phyloP scores from a whole-genome alignment of 2,888 invertebrate species.

The Rhaphigaster nebulosa region DNA sequence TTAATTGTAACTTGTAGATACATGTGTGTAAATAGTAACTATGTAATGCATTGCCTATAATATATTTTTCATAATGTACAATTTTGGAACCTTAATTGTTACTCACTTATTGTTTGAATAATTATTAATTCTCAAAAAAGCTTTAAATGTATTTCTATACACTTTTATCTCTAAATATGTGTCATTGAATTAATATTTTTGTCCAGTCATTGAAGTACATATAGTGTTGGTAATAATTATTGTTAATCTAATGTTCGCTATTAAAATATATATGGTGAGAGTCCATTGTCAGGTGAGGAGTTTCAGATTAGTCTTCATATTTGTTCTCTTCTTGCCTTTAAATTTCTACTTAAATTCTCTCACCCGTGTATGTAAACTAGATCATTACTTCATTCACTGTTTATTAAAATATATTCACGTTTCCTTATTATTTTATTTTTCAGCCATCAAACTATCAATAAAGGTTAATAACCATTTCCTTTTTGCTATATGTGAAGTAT shows the following conservation, averaged over 20 bases:
- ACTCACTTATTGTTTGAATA: neutral
- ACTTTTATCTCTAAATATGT: neutral
- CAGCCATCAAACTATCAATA: neutral
- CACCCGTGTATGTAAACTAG: neutral
- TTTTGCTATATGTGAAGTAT: neutral
- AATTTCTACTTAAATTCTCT: neutral
- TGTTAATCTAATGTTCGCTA: neutral
- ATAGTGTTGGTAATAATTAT: neutral
- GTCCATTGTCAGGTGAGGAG: neutral
- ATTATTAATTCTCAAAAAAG: neutral
- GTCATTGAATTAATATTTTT: neutral
- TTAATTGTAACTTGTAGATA: conserved; percentile 10
- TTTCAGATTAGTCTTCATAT: neutral
- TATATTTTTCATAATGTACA: neutral
- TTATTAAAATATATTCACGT: neutral
- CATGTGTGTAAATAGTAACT: neutral
- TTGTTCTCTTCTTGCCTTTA: neutral
- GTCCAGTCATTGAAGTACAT: neutral
- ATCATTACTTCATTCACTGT: neutral
- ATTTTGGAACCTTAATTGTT: neutral
- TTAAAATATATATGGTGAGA: neutral
- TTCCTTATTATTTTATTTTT: neutral
- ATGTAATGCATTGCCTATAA: neutral
- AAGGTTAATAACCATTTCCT: neutral
- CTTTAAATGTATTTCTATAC: neutral